Conservation (phyloP, 2,113 vertebrate species). For the Laterallus jamaicensis region DNA sequence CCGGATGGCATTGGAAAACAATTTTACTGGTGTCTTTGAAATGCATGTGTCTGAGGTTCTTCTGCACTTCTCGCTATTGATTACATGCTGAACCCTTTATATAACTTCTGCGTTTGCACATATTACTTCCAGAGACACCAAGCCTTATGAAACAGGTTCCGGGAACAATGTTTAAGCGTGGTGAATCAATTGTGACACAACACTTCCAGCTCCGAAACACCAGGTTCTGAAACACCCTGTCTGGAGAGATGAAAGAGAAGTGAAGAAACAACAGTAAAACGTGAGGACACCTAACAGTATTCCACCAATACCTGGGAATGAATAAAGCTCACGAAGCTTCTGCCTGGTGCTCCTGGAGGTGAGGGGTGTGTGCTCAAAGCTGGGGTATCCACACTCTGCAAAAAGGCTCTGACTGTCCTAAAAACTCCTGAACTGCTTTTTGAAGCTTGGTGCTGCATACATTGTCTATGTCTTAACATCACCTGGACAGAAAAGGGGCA, state of each 20-base stretch:
- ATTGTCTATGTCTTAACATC: rapidly evolving
- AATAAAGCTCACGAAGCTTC: background rate
- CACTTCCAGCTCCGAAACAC: background rate
- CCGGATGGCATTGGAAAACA: background rate
- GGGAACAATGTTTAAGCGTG: rapidly evolving
- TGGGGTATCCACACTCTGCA: rapidly evolving
- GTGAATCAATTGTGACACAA: background rate
- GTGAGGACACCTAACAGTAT: background rate
- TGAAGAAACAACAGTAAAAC: background rate
- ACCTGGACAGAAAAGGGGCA: background rate
- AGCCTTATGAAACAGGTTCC: background rate
- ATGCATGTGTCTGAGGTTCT: background rate
- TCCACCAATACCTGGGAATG: background rate
- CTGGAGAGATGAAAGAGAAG: background rate
- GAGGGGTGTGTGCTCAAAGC: background rate
- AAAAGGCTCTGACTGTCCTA: background rate
- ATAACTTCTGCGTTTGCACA: background rate
- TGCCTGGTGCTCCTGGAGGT: rapidly evolving
- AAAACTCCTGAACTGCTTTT: background rate
- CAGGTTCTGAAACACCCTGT: background rate
- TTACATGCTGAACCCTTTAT: background rate
- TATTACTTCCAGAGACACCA: background rate
- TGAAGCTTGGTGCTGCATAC: rapidly evolving
- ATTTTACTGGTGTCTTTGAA: background rate
- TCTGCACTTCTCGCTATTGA: background rate